These are phyloP conservation scores for Okamejei kenojei DNA, from an alignment of 2,797 vertebrate species.

Conservation along the genomic window DNA sequence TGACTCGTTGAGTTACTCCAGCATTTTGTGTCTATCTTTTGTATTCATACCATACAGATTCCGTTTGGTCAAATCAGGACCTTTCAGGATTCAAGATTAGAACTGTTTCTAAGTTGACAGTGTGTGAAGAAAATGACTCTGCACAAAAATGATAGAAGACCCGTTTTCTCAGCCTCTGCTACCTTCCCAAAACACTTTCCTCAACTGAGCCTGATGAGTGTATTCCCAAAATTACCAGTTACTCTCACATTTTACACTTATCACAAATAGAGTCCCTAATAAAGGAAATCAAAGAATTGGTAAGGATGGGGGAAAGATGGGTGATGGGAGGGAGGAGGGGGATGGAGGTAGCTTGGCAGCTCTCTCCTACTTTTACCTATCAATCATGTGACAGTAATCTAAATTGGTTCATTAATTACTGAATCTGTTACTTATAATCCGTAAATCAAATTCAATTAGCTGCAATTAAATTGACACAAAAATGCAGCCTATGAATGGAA, in stretches of 20 bases:
- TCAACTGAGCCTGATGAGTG: neutral
- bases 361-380: neutral
- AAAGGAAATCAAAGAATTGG: neutral
- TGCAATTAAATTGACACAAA: neutral
- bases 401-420: neutral
- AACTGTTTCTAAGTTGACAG: neutral
- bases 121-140: neutral
- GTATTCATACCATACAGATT: too few relatives aligned
- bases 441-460: constrained; percentile 4
- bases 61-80: neutral
- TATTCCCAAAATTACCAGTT: neutral
- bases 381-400: neutral
- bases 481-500: neutral
- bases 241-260: neutral
- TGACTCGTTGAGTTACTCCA: too few relatives aligned
- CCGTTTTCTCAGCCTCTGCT: neutral
- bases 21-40: too few relatives aligned
- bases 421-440: neutral
- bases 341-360: too few relatives aligned
- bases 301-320: too few relatives aligned
- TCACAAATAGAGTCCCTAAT: neutral
- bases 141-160: neutral
- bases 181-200: neutral
- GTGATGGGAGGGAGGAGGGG: too few relatives aligned
- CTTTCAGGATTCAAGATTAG: neutral